Evolutionary conservation across 1,140 invertebrate genomes (phyloP).

Genomic region (Drosophila rufa): DNA sequence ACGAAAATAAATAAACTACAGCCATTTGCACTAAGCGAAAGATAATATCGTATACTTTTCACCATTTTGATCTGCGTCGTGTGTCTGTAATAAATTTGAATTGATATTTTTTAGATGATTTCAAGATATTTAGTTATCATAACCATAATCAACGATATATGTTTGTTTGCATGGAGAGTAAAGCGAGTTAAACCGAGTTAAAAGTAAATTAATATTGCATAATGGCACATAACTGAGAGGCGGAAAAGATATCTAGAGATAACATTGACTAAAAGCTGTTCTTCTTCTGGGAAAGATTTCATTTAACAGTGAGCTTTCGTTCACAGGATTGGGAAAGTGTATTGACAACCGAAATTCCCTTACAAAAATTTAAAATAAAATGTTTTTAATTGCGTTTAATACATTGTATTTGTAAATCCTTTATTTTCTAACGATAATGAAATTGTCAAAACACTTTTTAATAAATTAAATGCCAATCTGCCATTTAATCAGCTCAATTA

Average conservation of each 20-base stretch:
- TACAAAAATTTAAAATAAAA: background rate
- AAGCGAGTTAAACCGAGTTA: conserved; percentile 16
- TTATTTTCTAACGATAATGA: background rate
- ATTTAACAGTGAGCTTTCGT: conserved; percentile 3
- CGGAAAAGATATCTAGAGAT: conserved; percentile 44
- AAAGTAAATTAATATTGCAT: conserved; percentile 20
- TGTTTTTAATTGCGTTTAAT: background rate
- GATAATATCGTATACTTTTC: conserved; percentile 31
- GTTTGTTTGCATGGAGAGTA: conserved; percentile 54
- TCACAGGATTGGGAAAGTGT: conserved; percentile 2
- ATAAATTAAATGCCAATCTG: conserved; percentile 13
- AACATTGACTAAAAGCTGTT: conserved; percentile 31
- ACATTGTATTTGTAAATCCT: conserved; percentile 3
- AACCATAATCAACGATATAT: conserved; percentile 61
- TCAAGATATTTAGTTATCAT: conserved; percentile 57
- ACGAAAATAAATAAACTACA: conserved; percentile 22
- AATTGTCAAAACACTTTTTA: conserved; percentile 11
- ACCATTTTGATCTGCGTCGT: conserved; percentile 29
- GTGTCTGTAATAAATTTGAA: conserved; percentile 46
- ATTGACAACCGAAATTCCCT: background rate
- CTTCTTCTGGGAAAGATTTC: conserved; percentile 27
- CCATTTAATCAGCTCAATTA: conserved; percentile 44
- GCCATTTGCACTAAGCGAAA: conserved; percentile 35
- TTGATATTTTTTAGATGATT: conserved; percentile 47
- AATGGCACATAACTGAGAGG: conserved; percentile 55